A percentile compares a stretch with the other conserved stretches of the same genome.
Evolutionary conservation across 2,113 vertebrate genomes (phyloP).

Genomic region (Eonycteris spelaea): DNA sequence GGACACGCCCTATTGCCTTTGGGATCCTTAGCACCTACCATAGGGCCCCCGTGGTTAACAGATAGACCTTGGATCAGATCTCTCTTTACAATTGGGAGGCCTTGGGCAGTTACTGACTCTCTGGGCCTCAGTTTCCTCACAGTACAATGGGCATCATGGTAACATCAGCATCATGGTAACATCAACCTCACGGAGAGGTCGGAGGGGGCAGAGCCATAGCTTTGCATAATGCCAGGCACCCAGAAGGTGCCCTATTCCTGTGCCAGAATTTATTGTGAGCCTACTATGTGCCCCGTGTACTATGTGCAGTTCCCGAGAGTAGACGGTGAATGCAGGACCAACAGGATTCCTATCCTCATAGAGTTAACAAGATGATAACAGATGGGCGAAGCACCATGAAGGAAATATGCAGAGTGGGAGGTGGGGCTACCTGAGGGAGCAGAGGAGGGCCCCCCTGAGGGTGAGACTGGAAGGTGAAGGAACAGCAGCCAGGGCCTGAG

Average conservation of each 20-base stretch:
- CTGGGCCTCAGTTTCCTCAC: not conserved
- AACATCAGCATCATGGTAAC: too few species aligned
- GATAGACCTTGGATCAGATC: not conserved
- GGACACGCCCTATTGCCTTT: not conserved
- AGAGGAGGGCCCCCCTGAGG: not conserved
- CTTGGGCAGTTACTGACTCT: fast-evolving
- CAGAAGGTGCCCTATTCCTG: not conserved
- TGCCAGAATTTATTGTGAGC: not conserved
- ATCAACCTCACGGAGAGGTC: not conserved
- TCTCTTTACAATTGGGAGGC: not conserved
- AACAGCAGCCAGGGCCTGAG: not conserved
- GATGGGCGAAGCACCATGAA: not conserved
- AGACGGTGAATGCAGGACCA: not conserved
- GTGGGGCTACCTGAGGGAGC: not conserved
- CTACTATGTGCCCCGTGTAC: not conserved
- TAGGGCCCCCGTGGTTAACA: not conserved
- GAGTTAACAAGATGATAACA: not conserved
- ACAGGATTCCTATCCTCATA: not conserved
- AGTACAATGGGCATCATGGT: not conserved
- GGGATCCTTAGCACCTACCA: not conserved
- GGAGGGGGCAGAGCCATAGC: not conserved
- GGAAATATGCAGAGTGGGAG: not conserved
- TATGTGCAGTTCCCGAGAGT: not conserved
- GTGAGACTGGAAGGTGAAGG: not conserved
- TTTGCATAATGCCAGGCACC: not conserved